These are phyloP conservation scores for Crypturellus undulatus DNA, from an alignment of 2,113 vertebrate genomes.

Conservation along the genomic window DNA sequence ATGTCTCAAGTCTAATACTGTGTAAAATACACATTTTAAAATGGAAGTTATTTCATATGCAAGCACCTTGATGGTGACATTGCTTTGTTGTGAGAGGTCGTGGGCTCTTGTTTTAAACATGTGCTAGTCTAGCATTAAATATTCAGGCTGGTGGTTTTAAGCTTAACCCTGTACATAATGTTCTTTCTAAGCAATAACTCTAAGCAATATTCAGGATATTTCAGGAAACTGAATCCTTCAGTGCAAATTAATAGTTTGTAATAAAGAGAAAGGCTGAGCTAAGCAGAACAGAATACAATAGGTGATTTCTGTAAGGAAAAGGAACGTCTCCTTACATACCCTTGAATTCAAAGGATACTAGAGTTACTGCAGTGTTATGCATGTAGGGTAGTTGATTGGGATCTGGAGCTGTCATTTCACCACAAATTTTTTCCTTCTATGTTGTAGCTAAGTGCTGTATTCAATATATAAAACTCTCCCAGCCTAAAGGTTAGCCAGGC, in stretches of 20 bases:
- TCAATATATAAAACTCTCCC: background rate
- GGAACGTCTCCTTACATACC: background rate
- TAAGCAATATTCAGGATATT: background rate
- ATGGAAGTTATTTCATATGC: background rate
- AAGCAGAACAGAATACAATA: background rate
- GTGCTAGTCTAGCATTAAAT: background rate
- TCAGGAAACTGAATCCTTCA: background rate
- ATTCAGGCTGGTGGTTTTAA: background rate
- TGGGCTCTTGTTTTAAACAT: background rate
- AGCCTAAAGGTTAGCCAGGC: background rate
- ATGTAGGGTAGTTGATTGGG: background rate
- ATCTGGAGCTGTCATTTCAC: background rate
- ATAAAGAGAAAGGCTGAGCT: background rate
- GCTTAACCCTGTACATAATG: background rate
- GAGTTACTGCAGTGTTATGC: background rate
- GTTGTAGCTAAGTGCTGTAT: background rate
- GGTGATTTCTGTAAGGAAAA: background rate
- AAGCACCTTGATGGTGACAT: background rate
- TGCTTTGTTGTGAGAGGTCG: background rate
- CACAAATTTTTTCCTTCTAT: background rate
- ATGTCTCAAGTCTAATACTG: background rate
- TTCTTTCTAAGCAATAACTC: background rate
- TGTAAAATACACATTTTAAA: background rate
- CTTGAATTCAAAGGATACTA: background rate
- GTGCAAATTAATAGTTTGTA: background rate